Conservation (phyloP, 2,888 invertebrate genomes). For the Panzeria rudis region DNA sequence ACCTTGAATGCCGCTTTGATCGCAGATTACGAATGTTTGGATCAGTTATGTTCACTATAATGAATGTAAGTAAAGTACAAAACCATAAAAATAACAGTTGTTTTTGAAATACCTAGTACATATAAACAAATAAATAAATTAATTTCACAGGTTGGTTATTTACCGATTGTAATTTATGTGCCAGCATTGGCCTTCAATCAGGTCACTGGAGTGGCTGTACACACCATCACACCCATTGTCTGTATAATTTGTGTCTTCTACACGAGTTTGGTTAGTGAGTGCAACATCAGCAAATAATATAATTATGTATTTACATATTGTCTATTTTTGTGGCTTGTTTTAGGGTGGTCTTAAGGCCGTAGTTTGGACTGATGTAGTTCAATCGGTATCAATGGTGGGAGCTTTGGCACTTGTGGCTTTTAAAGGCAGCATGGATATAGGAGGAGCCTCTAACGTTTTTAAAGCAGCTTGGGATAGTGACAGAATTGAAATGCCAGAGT, state of each 20-base stretch:
- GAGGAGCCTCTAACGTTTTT: conserved; percentile 88
- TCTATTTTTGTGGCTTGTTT: not conserved
- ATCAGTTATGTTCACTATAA: conserved; percentile 89
- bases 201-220: conserved; percentile 93
- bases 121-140: conserved; percentile 24
- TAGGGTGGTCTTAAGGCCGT: conserved; percentile 92
- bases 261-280: conserved; percentile 91
- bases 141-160: conserved; percentile 87
- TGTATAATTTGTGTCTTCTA: conserved; percentile 94
- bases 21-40: conserved; percentile 89
- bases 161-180: conserved; percentile 91
- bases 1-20: conserved; percentile 89
- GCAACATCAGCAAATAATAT: not conserved
- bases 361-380: conserved; percentile 91
- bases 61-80: conserved; percentile 86
- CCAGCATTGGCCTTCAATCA: conserved; percentile 92
- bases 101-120: not conserved
- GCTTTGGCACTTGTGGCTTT: conserved; percentile 89
- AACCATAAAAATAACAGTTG: not conserved
- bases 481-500: conserved; percentile 90
- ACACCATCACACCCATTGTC: conserved; percentile 92
- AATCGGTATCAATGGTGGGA: conserved; percentile 90
- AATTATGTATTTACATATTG: not conserved
- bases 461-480: conserved; percentile 88
- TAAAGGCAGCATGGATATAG: conserved; percentile 90